A percentile compares a stretch with the other conserved stretches of the same genome.
Conservation (phyloP, 1,140 invertebrate genomes). For the Wasmannia auropunctata region DNA sequence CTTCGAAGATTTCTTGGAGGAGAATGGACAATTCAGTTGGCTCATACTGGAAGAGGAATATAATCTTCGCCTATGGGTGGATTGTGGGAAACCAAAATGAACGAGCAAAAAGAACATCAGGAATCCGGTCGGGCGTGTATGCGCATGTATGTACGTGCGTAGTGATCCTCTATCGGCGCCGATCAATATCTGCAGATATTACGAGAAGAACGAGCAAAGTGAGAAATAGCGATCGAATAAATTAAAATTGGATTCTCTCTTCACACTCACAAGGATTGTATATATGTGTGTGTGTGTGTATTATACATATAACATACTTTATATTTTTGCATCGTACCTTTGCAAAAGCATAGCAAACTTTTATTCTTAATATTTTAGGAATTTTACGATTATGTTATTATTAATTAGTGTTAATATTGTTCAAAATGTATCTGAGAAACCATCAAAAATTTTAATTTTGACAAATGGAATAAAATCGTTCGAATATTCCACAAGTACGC, state of each 20-base stretch:
- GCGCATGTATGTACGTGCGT: conserved; percentile 27
- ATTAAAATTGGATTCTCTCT: not conserved
- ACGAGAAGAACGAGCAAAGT: not conserved
- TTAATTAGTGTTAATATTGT: not conserved
- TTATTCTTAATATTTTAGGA: not conserved
- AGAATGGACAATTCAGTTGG: conserved; percentile 70
- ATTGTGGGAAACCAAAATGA: conserved; percentile 82
- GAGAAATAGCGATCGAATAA: not conserved
- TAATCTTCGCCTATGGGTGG: conserved; percentile 83
- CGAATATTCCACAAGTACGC: not conserved
- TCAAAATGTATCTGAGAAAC: not conserved
- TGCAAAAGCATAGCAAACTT: not conserved
- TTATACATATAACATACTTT: not conserved
- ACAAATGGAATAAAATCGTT: not conserved
- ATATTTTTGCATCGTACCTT: not conserved
- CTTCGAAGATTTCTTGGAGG: conserved; percentile 68
- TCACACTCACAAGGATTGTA: not conserved
- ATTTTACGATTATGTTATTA: not conserved
- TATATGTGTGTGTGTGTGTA: not conserved
- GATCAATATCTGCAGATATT: conserved; percentile 56
- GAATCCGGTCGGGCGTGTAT: conserved; percentile 54
- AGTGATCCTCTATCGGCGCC: not conserved
- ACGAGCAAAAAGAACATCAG: conserved; percentile 76
- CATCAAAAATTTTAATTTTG: not conserved
- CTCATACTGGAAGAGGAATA: conserved; percentile 68